Evolutionary conservation across 2,113 vertebrate species (phyloP).

Genomic region (Erpornis zantholeuca): DNA sequence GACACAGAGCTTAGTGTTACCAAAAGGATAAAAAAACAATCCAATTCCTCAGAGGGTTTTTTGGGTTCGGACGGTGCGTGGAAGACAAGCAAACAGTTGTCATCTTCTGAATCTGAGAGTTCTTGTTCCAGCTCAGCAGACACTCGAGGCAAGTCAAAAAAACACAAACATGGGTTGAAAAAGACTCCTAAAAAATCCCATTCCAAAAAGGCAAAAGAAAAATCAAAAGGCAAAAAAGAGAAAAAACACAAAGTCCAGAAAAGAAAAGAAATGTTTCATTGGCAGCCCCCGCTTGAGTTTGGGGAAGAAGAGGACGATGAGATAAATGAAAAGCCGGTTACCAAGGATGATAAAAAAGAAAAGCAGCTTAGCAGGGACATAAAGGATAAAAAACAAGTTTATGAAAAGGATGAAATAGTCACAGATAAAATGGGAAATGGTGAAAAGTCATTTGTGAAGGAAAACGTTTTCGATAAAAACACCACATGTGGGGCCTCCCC

Average conservation of each 20-base stretch:
- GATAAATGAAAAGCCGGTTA: constrained; percentile 35
- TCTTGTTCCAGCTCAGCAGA: constrained; percentile 49
- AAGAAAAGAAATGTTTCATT: constrained; percentile 88
- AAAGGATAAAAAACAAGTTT: constrained; percentile 19
- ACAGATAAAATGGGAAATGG: not conserved
- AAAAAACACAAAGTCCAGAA: constrained; percentile 88
- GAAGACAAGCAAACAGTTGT: constrained; percentile 30
- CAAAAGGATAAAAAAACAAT: constrained; percentile 31
- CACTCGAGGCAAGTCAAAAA: constrained; percentile 75
- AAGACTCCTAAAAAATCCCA: constrained; percentile 69
- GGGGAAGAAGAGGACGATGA: constrained; percentile 89
- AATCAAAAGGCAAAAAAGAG: constrained; percentile 83
- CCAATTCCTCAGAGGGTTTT: constrained; percentile 14
- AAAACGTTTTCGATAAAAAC: not conserved
- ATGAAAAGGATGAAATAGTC: constrained; percentile 8
- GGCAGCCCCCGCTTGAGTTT: constrained; percentile 96
- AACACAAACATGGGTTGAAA: constrained; percentile 79
- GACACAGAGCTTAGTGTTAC: constrained; percentile 68
- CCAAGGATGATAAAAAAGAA: constrained; percentile 48
- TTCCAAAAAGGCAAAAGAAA: constrained; percentile 78
- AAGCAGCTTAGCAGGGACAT: constrained; percentile 6
- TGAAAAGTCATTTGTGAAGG: not conserved
- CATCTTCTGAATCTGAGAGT: constrained; percentile 48
- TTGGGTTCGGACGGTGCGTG: not conserved
- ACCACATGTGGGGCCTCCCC: not conserved